Evolutionary conservation across 2,797 vertebrate genomes (phyloP), one percentile per base, ranked within the genome.

Genomic region (Sebastes oblongus): DNA sequence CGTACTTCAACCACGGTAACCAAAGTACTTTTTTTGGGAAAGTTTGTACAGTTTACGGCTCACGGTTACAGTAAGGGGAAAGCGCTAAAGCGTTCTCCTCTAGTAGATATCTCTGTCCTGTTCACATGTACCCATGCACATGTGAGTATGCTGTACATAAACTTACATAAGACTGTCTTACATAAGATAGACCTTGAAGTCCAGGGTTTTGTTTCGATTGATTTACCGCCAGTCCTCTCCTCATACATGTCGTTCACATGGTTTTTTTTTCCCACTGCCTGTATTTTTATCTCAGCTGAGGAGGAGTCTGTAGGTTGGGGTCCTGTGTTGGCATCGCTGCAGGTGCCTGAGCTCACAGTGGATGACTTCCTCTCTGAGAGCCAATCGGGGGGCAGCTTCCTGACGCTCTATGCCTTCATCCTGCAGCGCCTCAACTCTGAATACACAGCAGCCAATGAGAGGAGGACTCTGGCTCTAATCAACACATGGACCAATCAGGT

Each of bases 341-440:
- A 99, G 89, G 98, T 99, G 86, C 98, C 98, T 2, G 98, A 99
- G 90, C 96, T 99, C 78, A 99, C 98, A 11, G 96, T 96, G 66
- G 97, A 98, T 36, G 98, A 99, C 88, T 99, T 99, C 87, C 94
- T 99, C 46, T 96, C 97, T 59, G 98, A 99, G 88, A 99, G 98
- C 89, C 94, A 98, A 78, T 95, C 96, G 16, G 94, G 97, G 24
- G 97, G 97, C 79, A 98, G 98, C 92, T 99, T 97, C 91, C 90
- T 99, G 80, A 99, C 98, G 0, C 97, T 99, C 0, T 97, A 98
- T 1, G 97, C 98, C 83, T 98, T 98, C 88, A 93, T 98, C 74
- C 96, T 99, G 80, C 98, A 99, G 56, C 95, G 96, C 84, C 94
- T 99, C n/a, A 98, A 99, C 65, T 82, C 93, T 13, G 96, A 99